Base-by-base conservation (phyloP, 2,888 invertebrate genomes). In the Brachynemurus nebulosus region DNA sequence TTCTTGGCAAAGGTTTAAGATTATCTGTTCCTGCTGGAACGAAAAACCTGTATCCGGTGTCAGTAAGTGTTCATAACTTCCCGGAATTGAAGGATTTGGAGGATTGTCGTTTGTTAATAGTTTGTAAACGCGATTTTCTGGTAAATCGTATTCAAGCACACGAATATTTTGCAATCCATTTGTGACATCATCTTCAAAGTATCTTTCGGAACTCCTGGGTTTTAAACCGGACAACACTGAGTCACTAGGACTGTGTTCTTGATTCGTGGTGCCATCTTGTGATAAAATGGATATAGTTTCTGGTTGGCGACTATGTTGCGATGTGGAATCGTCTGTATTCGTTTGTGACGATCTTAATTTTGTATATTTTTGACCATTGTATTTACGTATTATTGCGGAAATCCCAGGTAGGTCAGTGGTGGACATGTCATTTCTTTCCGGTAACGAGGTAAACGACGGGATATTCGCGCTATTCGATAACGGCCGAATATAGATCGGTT, bases 171-270 rank as follows among this genome's bases (percentile, higher is more conserved):
- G 30, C 14, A 30, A 30, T 12, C n/a, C n/a, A 30, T 30, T n/a
- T 2, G 9, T 40, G 23, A 14, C 7, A 25, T 21, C 25, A 16
- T 20, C 14, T n/a, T 20, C 14, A 27, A 27, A n/a, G 27, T n/a
- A 2, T 27, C 27, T 27, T 27, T 27, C 11, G 11, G 11, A 3
- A n/a, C 27, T 3, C 11, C 12, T n/a, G n/a, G n/a, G n/a, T 36
- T 36, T 36, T 36, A 40, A 25, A 8, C 40, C 40, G 16, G 40
- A 40, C 20, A 40, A 25, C 17, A 40, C 40, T 8, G 40, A 40
- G 20, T 27, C 23, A 2, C 25, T 14, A 2, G 40, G 27, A 18
- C n/a, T 36, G 36, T 9, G 18, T 37, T 2, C 37, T 19, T 37
- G 37, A 19, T 37, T 12, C 9, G 16, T 12, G 2, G n/a, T n/a